phyloP scores from a whole-genome alignment of 2,888 invertebrate species.

The Stenoptilia bipunctidactyla region DNA sequence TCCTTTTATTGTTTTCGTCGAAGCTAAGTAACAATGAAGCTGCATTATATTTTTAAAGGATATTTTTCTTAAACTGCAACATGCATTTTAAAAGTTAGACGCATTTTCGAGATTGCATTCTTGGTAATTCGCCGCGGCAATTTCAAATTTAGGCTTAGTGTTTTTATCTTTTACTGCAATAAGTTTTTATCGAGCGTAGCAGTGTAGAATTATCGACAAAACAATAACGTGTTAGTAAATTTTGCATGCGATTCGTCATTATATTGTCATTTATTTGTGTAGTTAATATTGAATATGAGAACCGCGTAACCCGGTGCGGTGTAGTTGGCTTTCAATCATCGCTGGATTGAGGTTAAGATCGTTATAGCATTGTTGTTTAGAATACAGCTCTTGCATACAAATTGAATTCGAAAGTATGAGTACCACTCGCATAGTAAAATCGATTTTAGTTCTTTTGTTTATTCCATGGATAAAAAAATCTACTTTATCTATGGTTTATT shows the following conservation, averaged over 20 bases:
- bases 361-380: not conserved
- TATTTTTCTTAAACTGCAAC: conserved; percentile 9
- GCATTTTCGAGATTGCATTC: conserved; percentile 18
- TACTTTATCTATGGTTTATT: too few relatives aligned
- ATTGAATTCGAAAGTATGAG: not conserved
- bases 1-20: conserved; percentile 21
- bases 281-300: not conserved
- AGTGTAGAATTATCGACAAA: not conserved
- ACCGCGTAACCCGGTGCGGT: not conserved
- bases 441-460: too few relatives aligned
- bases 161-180: conserved; percentile 6
- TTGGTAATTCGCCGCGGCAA: conserved; percentile 19
- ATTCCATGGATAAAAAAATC: too few relatives aligned
- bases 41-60: too few relatives aligned
- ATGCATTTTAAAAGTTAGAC: conserved; percentile 9
- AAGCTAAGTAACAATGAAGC: conserved; percentile 1
- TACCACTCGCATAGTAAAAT: not conserved
- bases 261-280: not conserved
- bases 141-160: conserved; percentile 20
- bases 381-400: not conserved
- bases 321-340: not conserved
- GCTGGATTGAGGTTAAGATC: not conserved
- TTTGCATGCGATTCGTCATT: too few relatives aligned
- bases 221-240: too few relatives aligned
- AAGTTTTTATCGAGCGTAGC: not conserved